phyloP scores from a whole-genome alignment of 1,140 invertebrate species.

The Lasioglossum albipes region DNA sequence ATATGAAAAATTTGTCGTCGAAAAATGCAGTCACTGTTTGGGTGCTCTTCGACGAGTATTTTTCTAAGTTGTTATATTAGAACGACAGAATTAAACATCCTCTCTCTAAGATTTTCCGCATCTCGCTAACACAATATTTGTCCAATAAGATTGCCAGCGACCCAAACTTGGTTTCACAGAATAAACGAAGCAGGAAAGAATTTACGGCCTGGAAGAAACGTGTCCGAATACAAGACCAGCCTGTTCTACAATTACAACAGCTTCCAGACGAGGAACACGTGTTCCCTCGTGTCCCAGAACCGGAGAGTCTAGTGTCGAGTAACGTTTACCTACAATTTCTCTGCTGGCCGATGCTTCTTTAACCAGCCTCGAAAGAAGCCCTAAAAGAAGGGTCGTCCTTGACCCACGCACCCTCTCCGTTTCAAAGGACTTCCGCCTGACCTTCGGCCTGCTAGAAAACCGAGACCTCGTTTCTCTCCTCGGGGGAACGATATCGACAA shows the following conservation, averaged over 20 bases:
- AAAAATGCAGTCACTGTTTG: too few relatives aligned
- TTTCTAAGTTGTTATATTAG: too few relatives aligned
- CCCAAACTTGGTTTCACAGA: background rate
- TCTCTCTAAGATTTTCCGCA: too few relatives aligned
- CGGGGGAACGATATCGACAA: background rate
- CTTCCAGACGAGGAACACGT: conserved; percentile 7
- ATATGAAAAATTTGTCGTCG: too few relatives aligned
- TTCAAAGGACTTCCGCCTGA: conserved; percentile 32
- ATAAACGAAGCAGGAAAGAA: background rate
- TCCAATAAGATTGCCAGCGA: too few relatives aligned
- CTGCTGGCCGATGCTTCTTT: too few relatives aligned
- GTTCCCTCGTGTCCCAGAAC: background rate
- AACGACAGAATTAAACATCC: too few relatives aligned
- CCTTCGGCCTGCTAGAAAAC: background rate
- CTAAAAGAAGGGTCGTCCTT: conserved; percentile 6
- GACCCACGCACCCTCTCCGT: background rate
- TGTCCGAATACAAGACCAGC: background rate
- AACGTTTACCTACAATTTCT: conserved; percentile 7
- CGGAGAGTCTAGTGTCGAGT: background rate
- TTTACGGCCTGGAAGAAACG: background rate
- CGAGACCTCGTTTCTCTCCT: background rate
- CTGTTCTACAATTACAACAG: conserved; percentile 13
- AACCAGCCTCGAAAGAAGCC: background rate
- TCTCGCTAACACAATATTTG: too few relatives aligned
- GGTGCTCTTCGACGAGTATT: too few relatives aligned